Base-by-base conservation (phyloP, 2,888 invertebrate species). In the Hirtodrosophila alboralis region DNA sequence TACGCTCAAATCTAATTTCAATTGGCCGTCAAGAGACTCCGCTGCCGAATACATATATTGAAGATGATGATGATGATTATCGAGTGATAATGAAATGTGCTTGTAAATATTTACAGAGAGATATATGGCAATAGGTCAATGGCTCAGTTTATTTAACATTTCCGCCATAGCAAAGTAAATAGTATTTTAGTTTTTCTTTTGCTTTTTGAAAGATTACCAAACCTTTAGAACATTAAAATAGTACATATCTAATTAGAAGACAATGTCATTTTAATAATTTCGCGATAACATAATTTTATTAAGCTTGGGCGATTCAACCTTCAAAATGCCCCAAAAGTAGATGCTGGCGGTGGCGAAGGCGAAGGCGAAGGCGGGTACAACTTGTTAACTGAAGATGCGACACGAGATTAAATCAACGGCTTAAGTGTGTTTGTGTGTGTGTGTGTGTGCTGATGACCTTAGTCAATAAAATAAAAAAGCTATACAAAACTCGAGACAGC, bases 51-150 rank as follows among this genome's bases (percentile, higher is more conserved):
- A 4, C 14, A 14, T 9, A 30, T 23, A 28, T 31, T 13, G n/a
- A 41, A 33, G 12, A 43, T 41, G 23, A 34, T 30, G 40, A 45
- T 53, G n/a, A 43, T 61, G 65, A 44, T 37, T 21, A 21, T 21
- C 48, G 57, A 49, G 48, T 76, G 84, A 69, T 80, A 84, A 77
- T 80, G 65, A 80, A 84, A 68, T 74, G 48, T 62, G 61, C 57
- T 52, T 48, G 54, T 61, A 73, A 66, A 78, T 61, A 78, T 71
- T 75, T 78, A 62, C 51, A 34, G 41, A 62, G 18, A 23, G 47
- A 75, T 63, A 45, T 83, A 36, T 74, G 80, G 75, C 76, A 81
- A 71, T 84, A 84, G 80, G 80, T 81, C 80, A 81, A 78, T 78
- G 85, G 53, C 83, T 78, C 45, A 51, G 30, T 48, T n/a, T n/a